Evolutionary conservation across 2,797 vertebrate genomes (phyloP).

Genomic region (Pogonophryne albipinna): DNA sequence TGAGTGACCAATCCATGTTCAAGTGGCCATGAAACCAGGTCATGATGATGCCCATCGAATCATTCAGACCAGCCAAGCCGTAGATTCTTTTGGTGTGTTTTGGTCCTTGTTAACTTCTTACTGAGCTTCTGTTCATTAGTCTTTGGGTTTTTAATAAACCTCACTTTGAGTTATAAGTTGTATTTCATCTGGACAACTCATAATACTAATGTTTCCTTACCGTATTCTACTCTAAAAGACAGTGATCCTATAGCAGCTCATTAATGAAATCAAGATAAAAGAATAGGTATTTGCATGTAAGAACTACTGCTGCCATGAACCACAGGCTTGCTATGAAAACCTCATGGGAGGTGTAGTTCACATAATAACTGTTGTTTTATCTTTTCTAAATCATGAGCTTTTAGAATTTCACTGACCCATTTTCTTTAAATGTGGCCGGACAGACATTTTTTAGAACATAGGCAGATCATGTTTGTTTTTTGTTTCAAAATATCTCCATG

Average conservation of each 20-base stretch:
- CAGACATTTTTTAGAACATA: neutral
- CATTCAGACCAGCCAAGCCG: neutral
- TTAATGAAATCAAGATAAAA: neutral
- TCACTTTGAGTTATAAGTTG: neutral
- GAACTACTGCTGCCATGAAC: neutral
- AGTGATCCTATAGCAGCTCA: neutral
- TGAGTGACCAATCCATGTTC: neutral
- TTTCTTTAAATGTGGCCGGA: neutral
- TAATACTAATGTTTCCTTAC: neutral
- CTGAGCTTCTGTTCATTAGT: neutral
- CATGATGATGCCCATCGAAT: neutral
- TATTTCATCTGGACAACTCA: neutral
- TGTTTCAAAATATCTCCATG: neutral
- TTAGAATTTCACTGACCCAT: slow-evolving; percentile 8
- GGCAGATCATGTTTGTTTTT: neutral
- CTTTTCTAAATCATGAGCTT: slow-evolving; percentile 2
- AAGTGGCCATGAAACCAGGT: neutral
- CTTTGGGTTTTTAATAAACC: neutral
- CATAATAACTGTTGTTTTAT: neutral
- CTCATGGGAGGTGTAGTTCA: slow-evolving; percentile 13
- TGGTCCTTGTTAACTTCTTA: neutral
- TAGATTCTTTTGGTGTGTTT: too few species aligned
- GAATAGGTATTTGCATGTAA: neutral
- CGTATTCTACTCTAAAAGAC: neutral
- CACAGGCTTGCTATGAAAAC: neutral